Evolutionary conservation across 1,140 invertebrate genomes (phyloP), one percentile per base, ranked within the genome.

Genomic region (Carcinoscorpius rotundicauda): DNA sequence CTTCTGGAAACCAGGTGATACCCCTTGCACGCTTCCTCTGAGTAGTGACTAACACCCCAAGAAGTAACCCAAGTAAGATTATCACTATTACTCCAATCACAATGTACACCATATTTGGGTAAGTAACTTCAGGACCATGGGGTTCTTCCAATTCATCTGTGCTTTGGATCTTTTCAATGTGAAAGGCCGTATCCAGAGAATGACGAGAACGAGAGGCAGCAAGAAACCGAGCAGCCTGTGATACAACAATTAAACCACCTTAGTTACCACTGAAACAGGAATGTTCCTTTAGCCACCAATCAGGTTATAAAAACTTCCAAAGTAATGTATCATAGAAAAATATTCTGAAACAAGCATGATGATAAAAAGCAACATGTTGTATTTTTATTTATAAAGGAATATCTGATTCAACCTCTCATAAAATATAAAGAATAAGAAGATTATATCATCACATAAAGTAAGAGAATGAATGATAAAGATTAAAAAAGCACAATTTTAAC

Each of bases 1-100:
- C 93, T 79, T 97, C 93, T 0, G 94, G 95, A 80, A 97, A 97
- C 95, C 95, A 98, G 0, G 93, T 97, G 9, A 93, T 87, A 1
- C 92, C 93, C 10, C 86, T 82, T 0, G 90, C 88, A 3, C 88
- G 51, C 58, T 70, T 70, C 49, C 68, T 63, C 11, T 70, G 68
- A 4, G 64, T 65, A 0, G 86, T 88, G 0, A 92, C 83, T 1
- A 93, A 76, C 4, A 95, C 86, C 10, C 88, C 89, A 0, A 89
- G 78, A 6, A 87, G 77, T 8, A 86, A 82, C 1, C 85, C 80
- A 0, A 89, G 75, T 0, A 93, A 74, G 0, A 89, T 84, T 8
- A 88, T 73, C 9, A 72, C 70, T 63, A 67, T 55, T 0, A 88
- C 84, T 0, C 89, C 89, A 48, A 89, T 83, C 3, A 91, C 82